phyloP scores from a whole-genome alignment of 2,888 invertebrate species.

The Anorthoa munda region DNA sequence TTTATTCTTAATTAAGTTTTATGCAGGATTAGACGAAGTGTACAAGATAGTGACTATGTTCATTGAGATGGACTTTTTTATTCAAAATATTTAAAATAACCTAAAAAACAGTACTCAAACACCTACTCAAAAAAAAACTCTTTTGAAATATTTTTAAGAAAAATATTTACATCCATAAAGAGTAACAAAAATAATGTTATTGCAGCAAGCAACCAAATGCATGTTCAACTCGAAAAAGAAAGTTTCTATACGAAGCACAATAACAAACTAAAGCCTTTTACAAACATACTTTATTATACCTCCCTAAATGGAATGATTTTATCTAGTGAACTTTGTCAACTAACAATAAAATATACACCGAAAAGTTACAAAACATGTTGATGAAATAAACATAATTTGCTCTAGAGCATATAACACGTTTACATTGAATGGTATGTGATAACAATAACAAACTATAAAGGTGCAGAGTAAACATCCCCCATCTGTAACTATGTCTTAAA shows the following conservation, averaged over 20 bases:
- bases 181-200: constrained; percentile 7
- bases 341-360: not conserved
- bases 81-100: not conserved
- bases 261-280: not conserved
- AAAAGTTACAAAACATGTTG: not conserved
- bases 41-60: not conserved
- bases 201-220: not conserved
- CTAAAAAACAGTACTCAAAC: too few species aligned
- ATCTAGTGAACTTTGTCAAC: not conserved
- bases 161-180: constrained; percentile 1
- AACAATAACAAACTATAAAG: constrained; percentile 49
- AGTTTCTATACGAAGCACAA: not conserved
- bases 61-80: not conserved
- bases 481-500: constrained; percentile 64
- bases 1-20: constrained; percentile 44
- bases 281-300: not conserved
- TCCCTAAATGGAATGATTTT: not conserved
- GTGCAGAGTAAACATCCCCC: constrained; percentile 48
- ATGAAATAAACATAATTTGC: not conserved
- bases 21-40: not conserved
- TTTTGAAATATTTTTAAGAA: too few species aligned
- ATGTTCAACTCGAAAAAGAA: not conserved
- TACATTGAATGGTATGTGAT: constrained; percentile 27
- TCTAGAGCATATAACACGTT: not conserved
- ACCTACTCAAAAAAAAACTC: too few species aligned